Base-by-base conservation (phyloP, 2,888 invertebrate species). In the Euplagia quadripunctaria region DNA sequence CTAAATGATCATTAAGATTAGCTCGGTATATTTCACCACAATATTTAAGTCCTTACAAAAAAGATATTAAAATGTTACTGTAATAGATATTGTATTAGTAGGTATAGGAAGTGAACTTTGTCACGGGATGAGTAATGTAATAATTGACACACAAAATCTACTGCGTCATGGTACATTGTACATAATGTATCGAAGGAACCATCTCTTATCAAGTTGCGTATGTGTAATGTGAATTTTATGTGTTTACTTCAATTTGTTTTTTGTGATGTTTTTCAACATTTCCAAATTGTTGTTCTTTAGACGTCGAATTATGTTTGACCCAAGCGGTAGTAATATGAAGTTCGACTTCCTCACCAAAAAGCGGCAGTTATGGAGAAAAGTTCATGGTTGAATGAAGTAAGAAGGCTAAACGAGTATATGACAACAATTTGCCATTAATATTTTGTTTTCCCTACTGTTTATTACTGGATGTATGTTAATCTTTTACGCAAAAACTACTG, bases 101-200 rank as follows among this genome's bases (percentile, higher is more conserved):
- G 14, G 20, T 65, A 68, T 68, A 72, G 58, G 66, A 71, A 70
- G 76, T 77, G 81, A 75, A 86, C 86, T 87, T 84, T 79, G 85
- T 75, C 79, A 66, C 71, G 31, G 63, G 67, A 81, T 88, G 87
- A 88, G 76, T 85, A 87, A 87, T 79, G 76, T 86, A 86, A 86
- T 79, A 31, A 72, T 68, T 64, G 46, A 66, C 70, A 68, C 80
- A 87, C 86, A 86, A 85, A 83, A 75, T 69, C 75, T 63, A 41
- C 52, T 51, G 68, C 52, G 52, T 9, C n/a, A n/a, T 49, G 20
- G 7, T 49, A 46, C 49, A 16, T 31, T 31, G 61, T 61, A 31
- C 61, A 58, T 20, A 20, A 20, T 55, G 41, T 51, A 17, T 64
- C 55, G 66, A 71, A 51, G 61, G 77, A 74, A 11, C 43, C 63